Conservation (phyloP, 1,140 invertebrate species). For the Lerema accius region DNA sequence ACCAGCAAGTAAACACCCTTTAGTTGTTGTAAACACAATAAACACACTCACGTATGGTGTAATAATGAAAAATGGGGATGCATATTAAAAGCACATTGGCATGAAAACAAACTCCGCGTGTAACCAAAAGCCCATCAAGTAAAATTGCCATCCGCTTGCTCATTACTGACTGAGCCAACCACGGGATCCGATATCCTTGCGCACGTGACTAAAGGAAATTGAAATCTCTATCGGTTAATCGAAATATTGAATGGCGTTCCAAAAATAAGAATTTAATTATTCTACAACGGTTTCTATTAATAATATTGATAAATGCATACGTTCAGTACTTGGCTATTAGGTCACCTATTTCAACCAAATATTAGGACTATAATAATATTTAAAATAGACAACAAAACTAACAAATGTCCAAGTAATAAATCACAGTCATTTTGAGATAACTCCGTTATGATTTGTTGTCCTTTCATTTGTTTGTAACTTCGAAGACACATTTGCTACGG, state of each 20-base stretch:
- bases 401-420: too few species aligned
- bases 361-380: neutral
- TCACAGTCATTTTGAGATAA: too few species aligned
- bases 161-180: conserved; percentile 77
- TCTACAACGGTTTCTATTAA: conserved; percentile 1
- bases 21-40: too few species aligned
- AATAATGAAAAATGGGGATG: conserved; percentile 4
- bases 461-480: too few species aligned
- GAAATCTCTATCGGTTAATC: conserved; percentile 81
- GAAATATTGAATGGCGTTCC: conserved; percentile 69
- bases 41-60: too few species aligned
- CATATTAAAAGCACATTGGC: conserved; percentile 67
- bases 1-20: too few species aligned
- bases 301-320: neutral
- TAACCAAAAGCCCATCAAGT: conserved; percentile 78
- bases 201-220: conserved; percentile 81
- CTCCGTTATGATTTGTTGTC: too few species aligned
- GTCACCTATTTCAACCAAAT: too few species aligned
- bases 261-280: conserved; percentile 67
- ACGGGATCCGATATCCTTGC: conserved; percentile 73
- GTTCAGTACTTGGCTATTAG: neutral
- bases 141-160: conserved; percentile 78
- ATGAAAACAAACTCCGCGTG: conserved; percentile 59
- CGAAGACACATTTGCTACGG: too few species aligned
- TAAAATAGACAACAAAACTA: neutral